Evolutionary conservation across 2,113 vertebrate genomes (phyloP), one percentile per base, ranked within the genome.

Genomic region (Oncorhynchus tshawytscha): DNA sequence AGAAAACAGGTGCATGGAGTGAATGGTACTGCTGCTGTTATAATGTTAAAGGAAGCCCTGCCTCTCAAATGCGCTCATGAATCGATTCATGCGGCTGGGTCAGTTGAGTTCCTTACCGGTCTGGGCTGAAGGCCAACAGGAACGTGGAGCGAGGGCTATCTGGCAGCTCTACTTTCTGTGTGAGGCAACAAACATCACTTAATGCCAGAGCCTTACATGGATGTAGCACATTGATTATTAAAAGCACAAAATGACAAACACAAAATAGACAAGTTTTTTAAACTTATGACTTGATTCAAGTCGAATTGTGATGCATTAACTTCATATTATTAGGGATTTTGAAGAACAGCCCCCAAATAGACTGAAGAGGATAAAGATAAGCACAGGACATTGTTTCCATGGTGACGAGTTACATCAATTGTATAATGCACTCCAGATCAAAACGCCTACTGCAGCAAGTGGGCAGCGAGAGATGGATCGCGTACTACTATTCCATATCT

Each of bases 71-170:
- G 5, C 5, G 15, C 22, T n/a, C 18, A 48, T 66, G n/a, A 49
- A 12, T 24, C 1, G 3, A 13, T 64, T 20, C 51, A 31, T 60
- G 57, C 20, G 20, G 20, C 39, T 20, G 13, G 67, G 16, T 73
- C 3, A 6, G 24, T 29, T 29, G 12, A 25, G 15, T 11, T 20
- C 31, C 88, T 84, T 94, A 99, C 98, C 98, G 96, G 95, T 99
- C 97, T 69, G 98, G 98, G 90, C 98, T 99, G 94, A 99, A 99
- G 6, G 98, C 97, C 93, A 99, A 85, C 87, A 99, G 94, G 93
- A 99, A 99, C n/a, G 98, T 99, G 65, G 98, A 99, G 18, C 98
- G 96, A 86, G 98, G 98, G 90, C 97, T 99, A 95, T 99, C 98
- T 8, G 98, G 98, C 84, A 99, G 93, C 90, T 99, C 98, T 92